Base-by-base conservation (phyloP, 2,888 invertebrate species). In the Creontiades dilutus region DNA sequence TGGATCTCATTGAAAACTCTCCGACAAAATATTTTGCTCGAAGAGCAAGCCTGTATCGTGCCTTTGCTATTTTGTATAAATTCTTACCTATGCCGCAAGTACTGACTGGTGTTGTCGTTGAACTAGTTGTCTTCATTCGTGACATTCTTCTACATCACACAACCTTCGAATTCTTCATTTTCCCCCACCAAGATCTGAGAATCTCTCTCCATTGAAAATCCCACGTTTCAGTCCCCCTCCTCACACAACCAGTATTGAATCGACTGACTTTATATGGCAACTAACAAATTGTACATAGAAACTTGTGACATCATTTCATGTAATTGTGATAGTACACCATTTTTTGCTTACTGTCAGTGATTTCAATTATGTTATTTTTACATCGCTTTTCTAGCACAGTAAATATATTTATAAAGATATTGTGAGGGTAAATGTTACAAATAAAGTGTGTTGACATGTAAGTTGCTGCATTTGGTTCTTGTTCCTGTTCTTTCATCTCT, bases 371-470 rank as follows among this genome's bases (percentile, higher is more conserved):
- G 89, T 90, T 90, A 90, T 86, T 90, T 90, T 90, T 90, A 90
- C 90, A 90, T 86, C 90, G 90, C 90, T 86, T 90, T 86, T 90
- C 80, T 90, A 90, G 90, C 90, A 90, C 90, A 86, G 78, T 86
- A 81, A 82, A 80, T 82, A 89, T 84, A 84, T 84, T 89, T 84
- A 68, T 89, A 68, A 82, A 47, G 61, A 61, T 75, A 84, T 84
- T 88, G 28, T 88, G 27, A 48, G 68, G 89, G 27, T 89, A 84
- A 82, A 84, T 89, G 89, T 89, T 89, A 89, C 37, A 78, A 89
- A 89, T 90, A 90, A 88, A 87, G 88, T 52, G 88, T 88, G 88
- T 88, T 78, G 86, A 88, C 88, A 37, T 78, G 88, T 78, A 88
- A 4, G n/a, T n/a, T n/a, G n/a, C n/a, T 27, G 23, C 13, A 14